phyloP scores from a whole-genome alignment of 2,113 vertebrate genomes.

The Struthidea cinerea region DNA sequence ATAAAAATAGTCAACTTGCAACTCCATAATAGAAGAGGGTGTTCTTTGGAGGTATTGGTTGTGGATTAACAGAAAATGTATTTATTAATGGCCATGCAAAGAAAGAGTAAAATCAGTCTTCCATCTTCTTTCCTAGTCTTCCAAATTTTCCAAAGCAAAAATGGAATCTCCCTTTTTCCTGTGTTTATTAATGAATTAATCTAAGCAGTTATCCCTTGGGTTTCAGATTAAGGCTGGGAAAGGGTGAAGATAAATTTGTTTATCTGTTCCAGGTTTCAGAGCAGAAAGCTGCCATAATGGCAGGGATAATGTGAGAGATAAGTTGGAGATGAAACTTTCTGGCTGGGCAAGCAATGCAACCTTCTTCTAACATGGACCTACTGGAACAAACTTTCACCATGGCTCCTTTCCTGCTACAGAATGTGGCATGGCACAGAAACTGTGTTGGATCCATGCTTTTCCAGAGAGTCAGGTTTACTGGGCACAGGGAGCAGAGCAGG shows the following conservation, averaged over 20 bases:
- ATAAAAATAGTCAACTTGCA: background rate
- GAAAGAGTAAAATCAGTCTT: background rate
- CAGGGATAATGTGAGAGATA: background rate
- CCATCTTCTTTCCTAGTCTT: background rate
- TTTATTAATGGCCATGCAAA: background rate
- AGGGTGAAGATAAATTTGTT: background rate
- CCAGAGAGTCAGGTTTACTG: background rate
- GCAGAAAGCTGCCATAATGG: background rate
- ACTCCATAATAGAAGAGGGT: background rate
- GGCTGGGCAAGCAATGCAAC: background rate
- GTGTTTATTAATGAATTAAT: background rate
- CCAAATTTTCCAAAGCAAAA: background rate
- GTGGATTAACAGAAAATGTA: background rate
- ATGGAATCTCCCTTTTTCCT: background rate
- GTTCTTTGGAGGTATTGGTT: background rate
- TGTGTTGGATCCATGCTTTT: background rate
- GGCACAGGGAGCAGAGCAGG: background rate
- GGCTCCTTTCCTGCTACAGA: background rate
- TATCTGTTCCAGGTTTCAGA: background rate
- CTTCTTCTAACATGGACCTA: background rate
- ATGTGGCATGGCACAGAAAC: background rate
- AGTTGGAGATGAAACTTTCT: background rate
- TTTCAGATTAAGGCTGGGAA: background rate
- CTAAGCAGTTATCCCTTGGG: background rate
- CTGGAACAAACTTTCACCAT: background rate